A percentile compares a stretch with the other conserved stretches of the same genome.
These are phyloP conservation scores for Cyclophora punctaria DNA, from an alignment of 2,888 invertebrate genomes.

Conservation along the genomic window DNA sequence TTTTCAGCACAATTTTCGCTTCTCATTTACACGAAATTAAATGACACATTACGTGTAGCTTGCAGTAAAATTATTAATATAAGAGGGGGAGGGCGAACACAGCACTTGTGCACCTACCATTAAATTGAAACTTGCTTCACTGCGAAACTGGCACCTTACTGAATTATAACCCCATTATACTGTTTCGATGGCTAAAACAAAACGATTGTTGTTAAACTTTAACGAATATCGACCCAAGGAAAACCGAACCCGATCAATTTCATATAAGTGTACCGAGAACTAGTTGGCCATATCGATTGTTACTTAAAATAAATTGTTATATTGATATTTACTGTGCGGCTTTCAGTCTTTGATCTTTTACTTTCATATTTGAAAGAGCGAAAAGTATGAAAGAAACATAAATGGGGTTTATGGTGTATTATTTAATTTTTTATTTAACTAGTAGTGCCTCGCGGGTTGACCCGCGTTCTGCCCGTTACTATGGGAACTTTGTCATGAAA, in stretches of 20 bases:
- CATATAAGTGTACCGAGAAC: constrained; percentile 3
- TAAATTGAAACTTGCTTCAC: constrained; percentile 68
- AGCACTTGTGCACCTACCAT: constrained; percentile 70
- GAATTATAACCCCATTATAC: constrained; percentile 45
- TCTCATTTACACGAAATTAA: constrained; percentile 15
- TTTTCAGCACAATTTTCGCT: constrained; percentile 4
- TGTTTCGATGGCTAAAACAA: constrained; percentile 19
- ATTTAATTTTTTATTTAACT: no score
- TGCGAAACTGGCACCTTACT: constrained; percentile 59
- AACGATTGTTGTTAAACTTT: constrained; percentile 13
- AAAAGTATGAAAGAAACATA: no score
- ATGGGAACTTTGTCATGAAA: no score
- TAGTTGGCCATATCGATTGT: constrained; percentile 2
- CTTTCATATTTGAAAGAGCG: no score
- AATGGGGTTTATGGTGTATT: no score
- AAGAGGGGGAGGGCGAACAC: constrained; percentile 39
- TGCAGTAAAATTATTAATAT: constrained; percentile 57
- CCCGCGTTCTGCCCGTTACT: no score
- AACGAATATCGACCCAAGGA: constrained; percentile 8
- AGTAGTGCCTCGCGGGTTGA: no score
- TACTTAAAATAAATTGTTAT: no score
- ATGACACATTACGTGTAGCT: constrained; percentile 32
- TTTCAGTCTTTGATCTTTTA: no score
- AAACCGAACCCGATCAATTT: constrained; percentile 1
- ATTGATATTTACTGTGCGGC: no score